phyloP scores from a whole-genome alignment of 1,140 invertebrate species.

The Rhagoletis zephyria region DNA sequence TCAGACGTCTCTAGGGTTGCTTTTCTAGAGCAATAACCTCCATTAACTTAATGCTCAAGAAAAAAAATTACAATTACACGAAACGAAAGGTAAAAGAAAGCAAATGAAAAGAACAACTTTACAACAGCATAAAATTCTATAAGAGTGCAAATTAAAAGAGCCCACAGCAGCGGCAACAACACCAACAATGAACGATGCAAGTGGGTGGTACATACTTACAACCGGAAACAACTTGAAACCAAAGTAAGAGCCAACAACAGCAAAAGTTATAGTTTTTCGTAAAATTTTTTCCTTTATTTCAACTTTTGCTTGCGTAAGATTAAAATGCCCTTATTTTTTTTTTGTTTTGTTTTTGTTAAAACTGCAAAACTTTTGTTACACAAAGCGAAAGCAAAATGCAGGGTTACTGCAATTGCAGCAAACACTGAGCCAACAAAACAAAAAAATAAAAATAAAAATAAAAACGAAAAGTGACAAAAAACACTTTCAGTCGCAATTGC shows the following conservation, averaged over 20 bases:
- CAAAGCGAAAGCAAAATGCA: not conserved
- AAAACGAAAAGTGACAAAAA: slow-evolving; percentile 8
- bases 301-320: slow-evolving; percentile 37
- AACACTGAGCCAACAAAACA: not conserved
- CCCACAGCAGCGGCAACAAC: slow-evolving; percentile 17
- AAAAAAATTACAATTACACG: not conserved
- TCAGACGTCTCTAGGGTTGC: slow-evolving; percentile 2
- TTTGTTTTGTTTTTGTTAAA: not conserved
- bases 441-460: not conserved
- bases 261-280: not conserved
- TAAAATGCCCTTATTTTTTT: not conserved
- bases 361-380: not conserved
- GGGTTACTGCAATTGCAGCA: slow-evolving; percentile 21
- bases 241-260: slow-evolving; percentile 24
- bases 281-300: not conserved
- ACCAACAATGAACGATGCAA: not conserved
- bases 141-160: slow-evolving; percentile 38
- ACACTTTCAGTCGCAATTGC: not conserved
- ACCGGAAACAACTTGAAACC: slow-evolving; percentile 8
- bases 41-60: not conserved
- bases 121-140: slow-evolving; percentile 20
- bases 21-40: slow-evolving; percentile 20
- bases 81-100: not conserved
- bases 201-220: not conserved
- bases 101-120: slow-evolving; percentile 21